phyloP scores from a whole-genome alignment of 2,888 invertebrate species.

The Taenaris catops region DNA sequence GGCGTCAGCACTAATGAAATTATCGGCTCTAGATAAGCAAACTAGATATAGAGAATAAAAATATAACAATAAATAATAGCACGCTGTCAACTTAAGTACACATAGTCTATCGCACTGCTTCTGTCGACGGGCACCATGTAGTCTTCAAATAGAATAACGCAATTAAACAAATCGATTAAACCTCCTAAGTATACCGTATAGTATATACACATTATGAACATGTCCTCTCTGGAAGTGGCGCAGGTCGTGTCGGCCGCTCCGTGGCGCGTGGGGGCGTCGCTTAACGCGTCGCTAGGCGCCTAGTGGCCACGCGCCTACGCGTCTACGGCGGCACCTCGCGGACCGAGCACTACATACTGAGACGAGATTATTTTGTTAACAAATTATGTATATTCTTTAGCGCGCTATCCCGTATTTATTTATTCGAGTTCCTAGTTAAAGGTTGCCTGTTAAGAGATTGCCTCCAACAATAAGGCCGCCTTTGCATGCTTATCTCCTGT shows the following conservation, averaged over 20 bases:
- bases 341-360: constrained; percentile 41
- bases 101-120: constrained; percentile 75
- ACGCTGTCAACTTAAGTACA: constrained; percentile 79
- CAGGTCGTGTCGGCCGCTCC: constrained; percentile 29
- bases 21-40: constrained; percentile 76
- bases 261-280: constrained; percentile 25
- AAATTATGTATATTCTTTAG: too few relatives aligned
- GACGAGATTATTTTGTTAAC: too few relatives aligned
- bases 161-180: constrained; percentile 77
- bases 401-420: too few relatives aligned
- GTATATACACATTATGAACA: constrained; percentile 79
- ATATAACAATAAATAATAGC: constrained; percentile 75
- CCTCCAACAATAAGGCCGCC: too few relatives aligned
- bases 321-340: constrained; percentile 28
- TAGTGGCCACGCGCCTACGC: constrained; percentile 22
- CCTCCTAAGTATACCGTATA: constrained; percentile 76
- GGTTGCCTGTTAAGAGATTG: too few relatives aligned
- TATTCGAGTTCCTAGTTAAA: too few relatives aligned
- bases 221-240: constrained; percentile 65
- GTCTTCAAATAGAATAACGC: constrained; percentile 77
- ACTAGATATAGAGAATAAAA: constrained; percentile 74
- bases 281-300: constrained; percentile 24
- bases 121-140: constrained; percentile 78
- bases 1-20: constrained; percentile 76
- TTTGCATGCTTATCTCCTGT: too few relatives aligned